Base-by-base conservation (phyloP, 1,140 invertebrate genomes). In the Scaptomyza hsui region DNA sequence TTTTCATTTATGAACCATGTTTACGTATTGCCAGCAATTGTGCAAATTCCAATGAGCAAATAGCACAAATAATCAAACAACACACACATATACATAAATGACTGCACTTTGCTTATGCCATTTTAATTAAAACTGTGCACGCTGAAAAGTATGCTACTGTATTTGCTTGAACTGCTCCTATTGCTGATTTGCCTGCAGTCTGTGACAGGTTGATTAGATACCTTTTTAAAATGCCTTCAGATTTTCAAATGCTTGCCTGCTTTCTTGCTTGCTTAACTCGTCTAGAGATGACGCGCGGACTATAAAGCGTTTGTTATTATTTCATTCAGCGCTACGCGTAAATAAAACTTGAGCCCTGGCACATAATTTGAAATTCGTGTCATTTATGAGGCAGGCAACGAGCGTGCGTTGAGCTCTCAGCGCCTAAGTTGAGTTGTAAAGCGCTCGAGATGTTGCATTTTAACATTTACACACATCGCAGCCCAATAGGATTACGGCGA, bases 351-450 rank as follows among this genome's bases (percentile, higher is more conserved):
- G 29, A 63, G 57, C 57, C 21, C 21, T 41, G 52, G 48, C 73
- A 76, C 64, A 77, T 85, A 73, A 85, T 79, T 85, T 72, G 64
- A 85, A 85, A 86, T 86, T 85, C 81, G 45, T 67, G 73, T 80
- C 81, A 77, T 65, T 85, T 63, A 79, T 67, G 62, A 64, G 65
- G 48, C 67, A 70, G 55, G 39, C 51, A 26, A 63, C 48, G 21
- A 62, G 53, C 67, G 26, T 56, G 55, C 26, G 24, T 55, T 48
- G 41, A 65, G 51, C 56, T 64, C 59, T 37, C 48, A 47, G 59
- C 37, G 52, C 61, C 61, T 42, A 63, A 70, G 69, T 60, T 60
- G 62, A 65, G 69, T 65, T 72, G 42, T 67, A 68, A 72, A 60
- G 55, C 37, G 24, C 52, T 70, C 19, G 47, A 64, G 60, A 35